These are phyloP conservation scores for Squalus acanthias DNA, from an alignment of 2,797 vertebrate genomes.

Conservation along the genomic window DNA sequence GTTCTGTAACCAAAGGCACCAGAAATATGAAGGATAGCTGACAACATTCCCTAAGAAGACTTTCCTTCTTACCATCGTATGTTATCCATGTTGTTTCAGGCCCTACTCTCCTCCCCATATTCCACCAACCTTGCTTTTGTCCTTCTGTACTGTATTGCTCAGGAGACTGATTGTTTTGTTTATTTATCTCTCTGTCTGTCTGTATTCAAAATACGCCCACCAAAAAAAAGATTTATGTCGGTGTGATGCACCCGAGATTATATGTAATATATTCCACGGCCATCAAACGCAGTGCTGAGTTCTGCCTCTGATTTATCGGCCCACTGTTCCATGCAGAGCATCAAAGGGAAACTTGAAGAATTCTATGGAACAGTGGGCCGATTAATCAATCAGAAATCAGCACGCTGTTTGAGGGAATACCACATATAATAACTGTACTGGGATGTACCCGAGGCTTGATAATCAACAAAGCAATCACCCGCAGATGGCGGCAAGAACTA, in stretches of 20 bases:
- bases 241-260: not conserved
- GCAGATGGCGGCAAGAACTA: not conserved
- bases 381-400: not conserved
- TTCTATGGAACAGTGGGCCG: not conserved
- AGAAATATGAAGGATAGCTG: not conserved
- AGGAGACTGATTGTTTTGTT: not conserved
- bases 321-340: not conserved
- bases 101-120: not conserved
- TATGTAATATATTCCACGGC: not conserved
- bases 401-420: not conserved
- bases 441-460: not conserved
- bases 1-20: not conserved
- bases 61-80: not conserved
- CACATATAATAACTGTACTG: not conserved
- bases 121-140: not conserved
- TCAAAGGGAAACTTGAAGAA: not conserved
- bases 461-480: not conserved
- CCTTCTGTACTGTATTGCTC: not conserved
- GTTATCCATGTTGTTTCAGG: not conserved
- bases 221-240: not conserved
- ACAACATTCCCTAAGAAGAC: not conserved
- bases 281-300: not conserved
- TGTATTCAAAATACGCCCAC: not conserved
- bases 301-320: not conserved
- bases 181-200: not conserved